Conservation (phyloP, 2,797 vertebrate genomes). For the Coregonus ussuriensis region DNA sequence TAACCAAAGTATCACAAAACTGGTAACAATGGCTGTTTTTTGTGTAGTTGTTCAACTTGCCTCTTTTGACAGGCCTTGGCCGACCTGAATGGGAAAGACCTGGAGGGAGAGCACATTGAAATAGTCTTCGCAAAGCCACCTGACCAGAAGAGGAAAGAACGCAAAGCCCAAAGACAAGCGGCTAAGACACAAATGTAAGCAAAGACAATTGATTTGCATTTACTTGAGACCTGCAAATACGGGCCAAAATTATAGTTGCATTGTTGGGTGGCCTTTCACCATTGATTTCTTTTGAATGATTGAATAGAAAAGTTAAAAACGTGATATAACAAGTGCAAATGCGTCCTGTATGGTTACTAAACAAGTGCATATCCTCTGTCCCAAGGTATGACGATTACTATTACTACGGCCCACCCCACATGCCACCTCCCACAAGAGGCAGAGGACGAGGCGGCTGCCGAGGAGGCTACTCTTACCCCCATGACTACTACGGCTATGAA, state of each 20-base stretch:
- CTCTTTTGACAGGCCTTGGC: constrained; percentile 85
- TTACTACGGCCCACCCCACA: constrained; percentile 93
- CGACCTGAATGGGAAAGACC: constrained; percentile 97
- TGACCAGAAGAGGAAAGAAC: constrained; percentile 99
- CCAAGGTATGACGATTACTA: constrained; percentile 98
- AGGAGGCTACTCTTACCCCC: constrained; percentile 91
- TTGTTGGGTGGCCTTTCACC: neutral
- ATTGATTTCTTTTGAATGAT: neutral
- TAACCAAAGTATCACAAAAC: neutral
- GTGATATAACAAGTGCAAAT: too few species aligned
- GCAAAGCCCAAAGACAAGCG: constrained; percentile 98
- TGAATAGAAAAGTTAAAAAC: neutral
- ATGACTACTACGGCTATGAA: constrained; percentile 95
- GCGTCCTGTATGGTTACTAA: neutral
- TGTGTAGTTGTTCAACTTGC: neutral
- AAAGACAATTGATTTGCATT: neutral
- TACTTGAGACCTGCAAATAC: neutral
- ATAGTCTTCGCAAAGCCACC: constrained; percentile 99
- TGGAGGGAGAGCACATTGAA: constrained; percentile 98
- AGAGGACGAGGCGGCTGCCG: constrained; percentile 89
- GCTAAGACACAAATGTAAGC: constrained; percentile 98
- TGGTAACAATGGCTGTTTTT: neutral
- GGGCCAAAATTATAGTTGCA: neutral
- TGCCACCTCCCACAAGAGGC: constrained; percentile 89
- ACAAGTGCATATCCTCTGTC: neutral